phyloP scores from a whole-genome alignment of 2,888 invertebrate genomes.

The Molorchus minor region DNA sequence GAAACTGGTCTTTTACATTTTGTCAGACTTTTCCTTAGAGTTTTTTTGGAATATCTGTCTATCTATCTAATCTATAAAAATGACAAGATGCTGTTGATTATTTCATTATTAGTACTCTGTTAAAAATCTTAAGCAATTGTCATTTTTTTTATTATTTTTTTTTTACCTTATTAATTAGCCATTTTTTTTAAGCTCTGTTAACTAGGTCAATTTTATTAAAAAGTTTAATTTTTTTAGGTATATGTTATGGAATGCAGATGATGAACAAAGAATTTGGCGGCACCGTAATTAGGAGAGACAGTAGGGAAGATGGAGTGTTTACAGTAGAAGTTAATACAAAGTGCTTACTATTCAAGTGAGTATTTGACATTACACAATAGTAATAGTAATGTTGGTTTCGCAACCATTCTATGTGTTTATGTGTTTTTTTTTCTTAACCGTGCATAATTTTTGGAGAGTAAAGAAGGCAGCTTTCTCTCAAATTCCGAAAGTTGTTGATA shows the following conservation, averaged over 20 bases:
- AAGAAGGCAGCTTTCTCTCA: constrained; percentile 27
- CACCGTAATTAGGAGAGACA: constrained; percentile 84
- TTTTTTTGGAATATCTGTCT: too few relatives aligned
- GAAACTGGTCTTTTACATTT: too few relatives aligned
- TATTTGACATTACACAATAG: too few relatives aligned
- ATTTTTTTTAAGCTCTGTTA: not conserved
- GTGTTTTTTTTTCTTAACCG: too few relatives aligned
- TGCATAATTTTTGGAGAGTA: constrained; percentile 21
- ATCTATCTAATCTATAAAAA: too few relatives aligned
- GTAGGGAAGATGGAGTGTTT: constrained; percentile 94
- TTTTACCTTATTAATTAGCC: not conserved
- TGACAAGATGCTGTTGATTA: too few relatives aligned
- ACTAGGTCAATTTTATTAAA: not conserved
- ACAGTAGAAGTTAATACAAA: constrained; percentile 87
- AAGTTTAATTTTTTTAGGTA: constrained; percentile 69
- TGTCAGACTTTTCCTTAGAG: too few relatives aligned
- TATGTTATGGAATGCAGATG: constrained; percentile 99
- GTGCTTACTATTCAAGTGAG: constrained; percentile 93
- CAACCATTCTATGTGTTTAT: too few relatives aligned
- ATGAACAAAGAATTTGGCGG: constrained; percentile 98
- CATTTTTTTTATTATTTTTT: constrained; percentile 3
- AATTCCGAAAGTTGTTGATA: constrained; percentile 28
- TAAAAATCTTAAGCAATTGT: too few relatives aligned
- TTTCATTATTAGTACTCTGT: too few relatives aligned
- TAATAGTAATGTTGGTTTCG: too few relatives aligned